Conservation (phyloP, 2,113 vertebrate species). For the Catharus minimus region DNA sequence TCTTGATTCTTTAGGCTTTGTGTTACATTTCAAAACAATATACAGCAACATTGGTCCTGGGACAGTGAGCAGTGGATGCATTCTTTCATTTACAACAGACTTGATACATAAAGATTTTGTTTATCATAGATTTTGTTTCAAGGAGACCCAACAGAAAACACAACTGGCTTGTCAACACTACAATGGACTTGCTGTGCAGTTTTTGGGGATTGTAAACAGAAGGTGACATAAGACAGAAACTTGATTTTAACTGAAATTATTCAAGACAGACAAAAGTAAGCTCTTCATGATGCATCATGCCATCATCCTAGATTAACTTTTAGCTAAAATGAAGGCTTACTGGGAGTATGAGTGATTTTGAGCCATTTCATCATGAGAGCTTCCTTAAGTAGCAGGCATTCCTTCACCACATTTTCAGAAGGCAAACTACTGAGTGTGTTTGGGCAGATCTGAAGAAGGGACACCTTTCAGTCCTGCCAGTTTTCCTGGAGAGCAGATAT, state of each 20-base stretch:
- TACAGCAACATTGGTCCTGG: neutral
- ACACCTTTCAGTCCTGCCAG: neutral
- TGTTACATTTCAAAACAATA: neutral
- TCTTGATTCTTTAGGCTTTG: neutral
- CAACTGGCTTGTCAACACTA: neutral
- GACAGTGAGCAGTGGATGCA: neutral
- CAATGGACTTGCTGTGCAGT: neutral
- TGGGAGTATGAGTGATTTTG: neutral
- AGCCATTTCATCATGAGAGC: neutral
- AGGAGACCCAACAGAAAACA: neutral
- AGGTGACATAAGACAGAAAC: neutral
- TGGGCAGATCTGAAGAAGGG: neutral
- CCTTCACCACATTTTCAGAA: neutral
- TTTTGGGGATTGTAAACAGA: neutral
- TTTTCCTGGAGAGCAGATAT: neutral
- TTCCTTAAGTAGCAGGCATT: neutral
- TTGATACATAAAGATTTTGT: neutral
- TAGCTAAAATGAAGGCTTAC: neutral
- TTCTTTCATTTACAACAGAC: neutral
- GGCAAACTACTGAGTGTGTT: neutral
- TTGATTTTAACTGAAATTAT: constrained; percentile 1
- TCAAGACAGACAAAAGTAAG: neutral
- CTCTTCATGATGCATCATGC: neutral
- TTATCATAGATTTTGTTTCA: neutral
- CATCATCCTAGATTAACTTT: neutral